A percentile compares a stretch with the other conserved stretches of the same genome.
phyloP scores from a whole-genome alignment of 1,140 invertebrate genomes.

The Bilobella aurantiaca region DNA sequence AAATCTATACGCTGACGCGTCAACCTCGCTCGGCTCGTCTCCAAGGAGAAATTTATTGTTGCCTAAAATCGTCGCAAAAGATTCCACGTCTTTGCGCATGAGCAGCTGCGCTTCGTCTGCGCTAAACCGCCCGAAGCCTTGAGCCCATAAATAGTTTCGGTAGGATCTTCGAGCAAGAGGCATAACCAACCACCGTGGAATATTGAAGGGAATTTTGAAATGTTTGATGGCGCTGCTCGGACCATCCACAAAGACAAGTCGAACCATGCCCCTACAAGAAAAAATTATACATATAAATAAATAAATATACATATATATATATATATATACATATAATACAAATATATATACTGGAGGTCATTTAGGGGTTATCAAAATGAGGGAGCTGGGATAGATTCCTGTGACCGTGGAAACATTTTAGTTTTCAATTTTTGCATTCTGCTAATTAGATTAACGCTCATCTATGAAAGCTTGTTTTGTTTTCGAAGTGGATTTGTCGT shows the following conservation, averaged over 20 bases:
- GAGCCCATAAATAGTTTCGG: neutral
- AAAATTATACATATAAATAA: neutral
- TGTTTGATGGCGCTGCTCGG: neutral
- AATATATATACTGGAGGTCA: too few relatives aligned
- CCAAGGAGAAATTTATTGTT: slow-evolving; percentile 22
- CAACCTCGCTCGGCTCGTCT: slow-evolving; percentile 25
- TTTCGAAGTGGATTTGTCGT: too few relatives aligned
- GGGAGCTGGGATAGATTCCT: too few relatives aligned
- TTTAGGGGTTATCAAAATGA: too few relatives aligned
- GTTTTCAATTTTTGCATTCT: too few relatives aligned
- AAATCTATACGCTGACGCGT: slow-evolving; percentile 20
- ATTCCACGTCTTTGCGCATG: neutral
- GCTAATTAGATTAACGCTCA: too few relatives aligned
- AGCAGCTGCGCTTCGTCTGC: slow-evolving; percentile 9
- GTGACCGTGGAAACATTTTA: too few relatives aligned
- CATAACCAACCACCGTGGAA: neutral
- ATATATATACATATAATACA: too few relatives aligned
- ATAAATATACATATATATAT: too few relatives aligned
- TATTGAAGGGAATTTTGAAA: neutral
- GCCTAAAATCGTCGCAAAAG: slow-evolving; percentile 15
- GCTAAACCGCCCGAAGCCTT: slow-evolving; percentile 21
- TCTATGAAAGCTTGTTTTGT: slow-evolving; percentile 3
- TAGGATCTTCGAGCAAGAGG: neutral
- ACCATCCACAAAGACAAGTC: too few relatives aligned
- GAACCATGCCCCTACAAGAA: neutral